These are phyloP conservation scores for Rhabdomys dilectus DNA, from an alignment of 2,113 vertebrate species.

Conservation along the genomic window DNA sequence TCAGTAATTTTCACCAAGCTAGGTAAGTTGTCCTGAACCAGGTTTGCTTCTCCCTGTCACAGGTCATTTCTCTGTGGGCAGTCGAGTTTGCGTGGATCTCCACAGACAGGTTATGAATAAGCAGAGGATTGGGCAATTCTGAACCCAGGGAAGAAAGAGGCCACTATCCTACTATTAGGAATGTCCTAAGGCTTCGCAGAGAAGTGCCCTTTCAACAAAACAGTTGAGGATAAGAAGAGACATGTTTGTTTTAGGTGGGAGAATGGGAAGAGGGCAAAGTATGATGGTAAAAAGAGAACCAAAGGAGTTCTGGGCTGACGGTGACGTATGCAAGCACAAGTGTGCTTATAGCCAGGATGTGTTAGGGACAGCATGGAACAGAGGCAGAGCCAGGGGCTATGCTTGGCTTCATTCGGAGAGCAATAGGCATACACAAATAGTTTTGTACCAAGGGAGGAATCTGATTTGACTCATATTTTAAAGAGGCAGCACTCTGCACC, in stretches of 20 bases:
- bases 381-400: not conserved
- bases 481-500: not conserved
- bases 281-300: not conserved
- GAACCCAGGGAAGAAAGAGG: not conserved
- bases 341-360: rapidly evolving
- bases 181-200: not conserved
- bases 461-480: not conserved
- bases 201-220: not conserved
- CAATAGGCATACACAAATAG: not conserved
- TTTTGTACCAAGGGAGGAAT: not conserved
- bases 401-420: not conserved
- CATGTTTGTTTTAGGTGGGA: not conserved
- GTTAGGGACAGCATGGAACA: too few relatives aligned
- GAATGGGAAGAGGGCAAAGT: not conserved
- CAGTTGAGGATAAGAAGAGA: not conserved
- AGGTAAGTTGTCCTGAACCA: not conserved
- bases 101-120: not conserved
- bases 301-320: not conserved
- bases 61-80: not conserved
- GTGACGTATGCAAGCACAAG: not conserved
- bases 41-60: not conserved
- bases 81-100: not conserved
- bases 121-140: too few relatives aligned
- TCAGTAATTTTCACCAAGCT: not conserved
- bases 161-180: not conserved